Percentiles rank a stretch among this genome's conserved stretches.
Conservation (phyloP, 2,797 vertebrate species). For the Phrynocephalus guinanensis region DNA sequence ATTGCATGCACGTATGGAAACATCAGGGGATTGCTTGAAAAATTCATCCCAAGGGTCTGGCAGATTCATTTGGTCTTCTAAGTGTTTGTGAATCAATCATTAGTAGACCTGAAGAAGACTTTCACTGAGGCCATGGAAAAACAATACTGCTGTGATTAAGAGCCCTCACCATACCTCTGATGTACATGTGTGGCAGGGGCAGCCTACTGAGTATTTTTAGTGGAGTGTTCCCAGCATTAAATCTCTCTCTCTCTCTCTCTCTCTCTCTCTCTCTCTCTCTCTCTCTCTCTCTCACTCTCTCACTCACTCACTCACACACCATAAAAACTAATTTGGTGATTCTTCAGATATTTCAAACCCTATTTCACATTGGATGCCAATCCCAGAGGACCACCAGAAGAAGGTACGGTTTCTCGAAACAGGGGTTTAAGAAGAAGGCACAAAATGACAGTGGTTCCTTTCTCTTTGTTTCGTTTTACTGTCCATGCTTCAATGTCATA, state of each 20-base stretch:
- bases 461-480: too few species aligned
- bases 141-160: neutral
- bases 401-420: neutral
- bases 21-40: slow-evolving; percentile 1
- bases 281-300: too few species aligned
- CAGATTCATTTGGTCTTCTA: slow-evolving; percentile 12
- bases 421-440: neutral
- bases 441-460: neutral
- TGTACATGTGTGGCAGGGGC: neutral
- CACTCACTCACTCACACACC: too few species aligned
- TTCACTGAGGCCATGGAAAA: neutral
- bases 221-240: too few species aligned
- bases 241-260: too few species aligned
- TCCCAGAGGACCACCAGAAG: neutral
- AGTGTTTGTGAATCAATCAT: slow-evolving; percentile 10
- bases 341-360: too few species aligned
- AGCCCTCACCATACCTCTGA: too few species aligned
- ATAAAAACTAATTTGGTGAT: too few species aligned
- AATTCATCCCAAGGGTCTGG: slow-evolving; percentile 22
- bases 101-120: slow-evolving; percentile 2
- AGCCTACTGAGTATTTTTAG: too few species aligned
- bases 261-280: too few species aligned
- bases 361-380: too few species aligned
- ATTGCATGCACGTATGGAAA: slow-evolving; percentile 12
- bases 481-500: too few species aligned